Base-by-base conservation (phyloP, 2,113 vertebrate species). In the Psophia crepitans region DNA sequence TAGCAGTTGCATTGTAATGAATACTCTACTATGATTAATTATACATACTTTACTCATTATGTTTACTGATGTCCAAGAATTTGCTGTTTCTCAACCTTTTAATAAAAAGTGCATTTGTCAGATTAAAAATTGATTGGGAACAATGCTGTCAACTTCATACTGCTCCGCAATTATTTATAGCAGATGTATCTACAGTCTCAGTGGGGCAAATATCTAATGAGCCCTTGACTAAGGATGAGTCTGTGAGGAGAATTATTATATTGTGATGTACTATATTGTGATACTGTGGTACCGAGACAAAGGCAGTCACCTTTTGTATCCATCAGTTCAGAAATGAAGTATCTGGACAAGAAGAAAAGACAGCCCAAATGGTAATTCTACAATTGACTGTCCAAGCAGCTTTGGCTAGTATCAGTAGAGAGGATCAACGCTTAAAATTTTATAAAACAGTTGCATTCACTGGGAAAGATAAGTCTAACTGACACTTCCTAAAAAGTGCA, bases 91-190 rank as follows among this genome's bases (percentile, higher is more conserved):
- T 93, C 75, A 87, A 30, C 53, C 26, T 80, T 92, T 61, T 78
- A 84, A 81, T 78, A 75, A 91, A 91, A 95, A 78, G 32, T 81
- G 64, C 7, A 54, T 76, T 89, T 96, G 91, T 83, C 41, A 79
- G 65, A 61, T 80, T 70, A 86, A 91, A 94, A 90, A 61, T 30
- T 69, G 1, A 46, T 92, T 83, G 5, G 44, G 6, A 95, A 46
- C 41, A 87, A 70, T 22, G 10, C 5, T 80, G 17, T 79, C 0
- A 0, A n/a, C 14, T 84, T 93, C 75, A 83, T 65, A 49, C 75
- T 79, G 44, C 18, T 84, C 57, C 90, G 41, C 11, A 87, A 95
- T 28, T 88, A 86, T 85, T 93, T 91, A 65, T 48, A 83, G 57
- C 32, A 94, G 44, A 80, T 51, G 14, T 14, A 90, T 80, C 48